A percentile compares a stretch with the other conserved stretches of the same genome.
These are phyloP conservation scores for Temnopleurus reevesii DNA, from an alignment of 53 echinoderm and acorn worm species.

Conservation along the genomic window DNA sequence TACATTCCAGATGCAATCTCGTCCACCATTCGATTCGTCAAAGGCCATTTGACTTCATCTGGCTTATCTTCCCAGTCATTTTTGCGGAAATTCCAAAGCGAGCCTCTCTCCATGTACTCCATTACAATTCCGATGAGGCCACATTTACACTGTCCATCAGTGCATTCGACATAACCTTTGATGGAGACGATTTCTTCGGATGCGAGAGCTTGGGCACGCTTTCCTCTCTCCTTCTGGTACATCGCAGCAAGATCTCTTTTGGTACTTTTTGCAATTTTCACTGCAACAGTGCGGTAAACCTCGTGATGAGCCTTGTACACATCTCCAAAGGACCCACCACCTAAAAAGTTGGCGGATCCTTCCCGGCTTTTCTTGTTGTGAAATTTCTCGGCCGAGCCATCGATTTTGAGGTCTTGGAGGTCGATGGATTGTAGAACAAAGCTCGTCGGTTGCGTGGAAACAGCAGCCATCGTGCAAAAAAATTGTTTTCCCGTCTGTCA, in stretches of 20 bases:
- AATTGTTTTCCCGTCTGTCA: no score
- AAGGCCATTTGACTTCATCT: neutral
- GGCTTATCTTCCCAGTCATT: neutral
- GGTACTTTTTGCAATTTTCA: constrained; percentile 26
- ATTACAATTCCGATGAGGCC: constrained; percentile 1
- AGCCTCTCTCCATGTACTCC: neutral
- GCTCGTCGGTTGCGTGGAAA: no score
- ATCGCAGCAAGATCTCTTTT: neutral
- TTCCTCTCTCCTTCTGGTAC: constrained; percentile 1
- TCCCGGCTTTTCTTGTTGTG: neutral
- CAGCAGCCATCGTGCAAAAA: no score
- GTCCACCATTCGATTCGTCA: neutral
- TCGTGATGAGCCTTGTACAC: neutral
- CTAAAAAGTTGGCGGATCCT: neutral
- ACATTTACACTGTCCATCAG: neutral
- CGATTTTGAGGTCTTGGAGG: no score
- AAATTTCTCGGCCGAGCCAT: no score
- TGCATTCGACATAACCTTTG: neutral
- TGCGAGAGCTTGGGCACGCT: neutral
- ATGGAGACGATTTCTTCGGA: neutral
- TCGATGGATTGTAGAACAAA: no score
- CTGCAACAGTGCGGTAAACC: neutral
- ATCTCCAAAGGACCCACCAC: constrained; percentile 34
- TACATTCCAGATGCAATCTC: neutral
- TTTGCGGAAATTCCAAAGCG: constrained; percentile 6